Evolutionary conservation across 2,797 vertebrate genomes (phyloP), one percentile per base, ranked within the genome.

Genomic region (Limnodromus scolopaceus): DNA sequence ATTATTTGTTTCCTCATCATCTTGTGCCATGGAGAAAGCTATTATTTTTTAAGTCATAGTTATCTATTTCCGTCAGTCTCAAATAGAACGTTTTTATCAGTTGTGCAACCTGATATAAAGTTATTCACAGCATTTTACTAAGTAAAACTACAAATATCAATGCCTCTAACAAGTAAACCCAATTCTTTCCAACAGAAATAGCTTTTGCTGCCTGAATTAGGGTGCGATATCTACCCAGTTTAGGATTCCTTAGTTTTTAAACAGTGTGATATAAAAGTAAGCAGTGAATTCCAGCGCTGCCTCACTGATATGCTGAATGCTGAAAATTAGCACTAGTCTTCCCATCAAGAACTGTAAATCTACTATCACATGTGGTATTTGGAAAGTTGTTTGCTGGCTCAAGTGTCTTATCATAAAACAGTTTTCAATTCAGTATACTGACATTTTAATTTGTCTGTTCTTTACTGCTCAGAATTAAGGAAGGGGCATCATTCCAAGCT

Each of bases 381-480:
- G 63, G 53, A 80, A 91, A 93, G 41, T 58, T 79, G 68, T 32
- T 76, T 92, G 34, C 48, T 93, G 75, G 78, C 84, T 94, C 70
- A 65, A 89, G 39, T 63, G 13, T 58, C 61, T 93, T 88, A 88
- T 91, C 84, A 92, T 95, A 96, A 95, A 96, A 51, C 24, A 91
- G 84, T 91, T 95, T 96, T 96, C 92, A 93, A 79, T 96, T 94
- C 72, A 83, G 41, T 85, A 65, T 60, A 45, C 55, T 90, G 94
- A 91, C 96, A 94, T 82, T 96, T 96, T 96, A 90, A 95, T 92
- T 94, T 93, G 24, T 89, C 88, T 89, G 36, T 84, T 95, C 61
- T 91, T 91, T 95, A 91, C 55, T 71, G 71, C 63, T 89, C 53
- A 93, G 69, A 95, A 95, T 91, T 95, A 96, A 95, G 80, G 48